Evolutionary conservation across 2,113 vertebrate genomes (phyloP), one percentile per base, ranked within the genome.

Genomic region (Nothocercus nigrocapillus): DNA sequence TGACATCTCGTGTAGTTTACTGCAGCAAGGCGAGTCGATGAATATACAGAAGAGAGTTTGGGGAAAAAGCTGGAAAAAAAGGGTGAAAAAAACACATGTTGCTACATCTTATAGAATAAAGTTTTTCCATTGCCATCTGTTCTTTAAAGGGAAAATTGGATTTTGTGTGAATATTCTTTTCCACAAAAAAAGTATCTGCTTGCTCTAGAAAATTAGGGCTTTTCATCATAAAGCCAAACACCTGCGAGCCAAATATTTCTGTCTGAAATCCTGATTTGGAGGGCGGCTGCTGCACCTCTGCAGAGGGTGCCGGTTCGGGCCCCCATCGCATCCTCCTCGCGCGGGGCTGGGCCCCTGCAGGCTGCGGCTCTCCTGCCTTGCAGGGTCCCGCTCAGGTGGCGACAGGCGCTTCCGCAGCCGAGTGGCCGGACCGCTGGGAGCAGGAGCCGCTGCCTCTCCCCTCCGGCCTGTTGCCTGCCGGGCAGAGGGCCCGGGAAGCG

Each of bases 191-290:
- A 74, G 24, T 63, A 51, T 91, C 59, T 85, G 40, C 74, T 81
- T 83, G 85, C 85, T 83, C 61, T 85, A 90, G 88, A 83, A 95
- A 93, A 95, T 91, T 67, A 93, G 68, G 85, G 64, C 68, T 91
- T 72, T 94, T 96, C 61, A 92, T 90, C 68, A 94, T 80, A 85
- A 82, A 94, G 76, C 61, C 82, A 88, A 92, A 86, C 93, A 93
- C 88, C 91, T 96, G 89, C 86, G 84, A 93, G 53, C 56, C 86
- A 92, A 75, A 89, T 86, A 86, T 84, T 97, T 92, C 83, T 94
- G 83, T 64, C 69, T 78, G 90, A 42, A 81, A n/a, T 74, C 70
- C 53, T 0, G 13, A 70, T 90, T 54, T 75, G 44, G 61, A 82
- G 82, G 53, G 67, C 44, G 54, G 61, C 38, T 78, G 62, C 81